These are phyloP conservation scores for Marasmarcha lunaedactyla DNA, from an alignment of 2,888 invertebrate species.

Conservation along the genomic window DNA sequence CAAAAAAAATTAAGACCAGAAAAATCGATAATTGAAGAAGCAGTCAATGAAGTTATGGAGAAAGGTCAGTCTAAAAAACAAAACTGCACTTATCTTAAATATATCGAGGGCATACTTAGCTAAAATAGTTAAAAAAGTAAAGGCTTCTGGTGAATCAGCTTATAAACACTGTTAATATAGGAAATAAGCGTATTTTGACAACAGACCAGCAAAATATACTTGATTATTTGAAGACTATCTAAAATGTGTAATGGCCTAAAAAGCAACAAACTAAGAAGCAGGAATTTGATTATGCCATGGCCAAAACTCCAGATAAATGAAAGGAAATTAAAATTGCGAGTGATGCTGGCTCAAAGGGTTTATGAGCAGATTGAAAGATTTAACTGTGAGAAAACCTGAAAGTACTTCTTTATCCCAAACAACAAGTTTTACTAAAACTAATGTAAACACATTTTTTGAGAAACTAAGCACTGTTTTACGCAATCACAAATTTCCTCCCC, in stretches of 20 bases:
- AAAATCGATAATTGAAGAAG: too few relatives aligned
- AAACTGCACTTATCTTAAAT: slow-evolving; percentile 9
- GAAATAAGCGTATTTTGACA: slow-evolving; percentile 14
- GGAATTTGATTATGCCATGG: slow-evolving; percentile 14
- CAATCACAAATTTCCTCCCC: too few relatives aligned
- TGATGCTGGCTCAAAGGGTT: slow-evolving; percentile 14
- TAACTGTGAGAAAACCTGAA: slow-evolving; percentile 13
- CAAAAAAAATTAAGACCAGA: too few relatives aligned
- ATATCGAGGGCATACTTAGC: slow-evolving; percentile 14
- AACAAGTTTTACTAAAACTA: slow-evolving; percentile 12
- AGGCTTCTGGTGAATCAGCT: slow-evolving; percentile 8
- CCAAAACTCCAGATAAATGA: slow-evolving; percentile 13
- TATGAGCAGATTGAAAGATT: slow-evolving; percentile 12
- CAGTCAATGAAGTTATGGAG: too few relatives aligned
- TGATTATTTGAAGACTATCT: slow-evolving; percentile 14
- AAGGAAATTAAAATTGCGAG: slow-evolving; percentile 10
- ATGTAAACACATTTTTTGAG: slow-evolving; percentile 13
- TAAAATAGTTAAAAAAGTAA: slow-evolving; percentile 13
- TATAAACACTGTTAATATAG: slow-evolving; percentile 13
- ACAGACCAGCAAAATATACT: slow-evolving; percentile 11
- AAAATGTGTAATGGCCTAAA: slow-evolving; percentile 17
- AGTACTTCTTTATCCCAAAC: slow-evolving; percentile 14
- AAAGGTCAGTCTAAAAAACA: too few relatives aligned
- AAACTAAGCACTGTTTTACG: too few relatives aligned
- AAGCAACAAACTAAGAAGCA: slow-evolving; percentile 13